Evolutionary conservation across 2,888 invertebrate genomes (phyloP).

Genomic region (Leptarthrus brevirostris): DNA sequence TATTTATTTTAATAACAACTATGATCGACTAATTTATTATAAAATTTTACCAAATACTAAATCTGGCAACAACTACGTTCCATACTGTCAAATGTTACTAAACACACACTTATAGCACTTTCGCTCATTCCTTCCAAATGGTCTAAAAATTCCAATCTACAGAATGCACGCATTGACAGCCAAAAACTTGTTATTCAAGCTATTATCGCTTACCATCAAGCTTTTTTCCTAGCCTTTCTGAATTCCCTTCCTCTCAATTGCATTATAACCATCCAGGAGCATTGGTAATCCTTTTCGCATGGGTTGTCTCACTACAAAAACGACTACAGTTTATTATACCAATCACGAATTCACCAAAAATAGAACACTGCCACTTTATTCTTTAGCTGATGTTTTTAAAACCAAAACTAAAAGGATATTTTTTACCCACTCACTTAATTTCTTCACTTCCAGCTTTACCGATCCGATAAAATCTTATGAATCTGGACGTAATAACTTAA

Average conservation of each 20-base stretch:
- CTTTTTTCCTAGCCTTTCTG: neutral
- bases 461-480: neutral
- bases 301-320: neutral
- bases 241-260: neutral
- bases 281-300: slow-evolving; percentile 6
- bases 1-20: no score
- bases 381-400: slow-evolving; percentile 25
- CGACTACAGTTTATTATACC: neutral
- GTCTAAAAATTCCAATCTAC: slow-evolving; percentile 45
- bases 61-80: slow-evolving; percentile 16
- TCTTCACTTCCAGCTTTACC: neutral
- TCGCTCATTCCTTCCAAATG: slow-evolving; percentile 34
- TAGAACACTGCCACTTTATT: slow-evolving; percentile 44
- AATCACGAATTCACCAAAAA: slow-evolving; percentile 24
- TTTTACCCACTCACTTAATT: slow-evolving; percentile 1
- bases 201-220: slow-evolving; percentile 12
- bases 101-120: slow-evolving; percentile 28
- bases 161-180: slow-evolving; percentile 16
- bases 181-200: slow-evolving; percentile 31
- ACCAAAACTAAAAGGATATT: neutral
- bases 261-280: neutral
- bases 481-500: neutral
- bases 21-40: neutral
- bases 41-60: neutral
- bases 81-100: slow-evolving; percentile 11